Base-by-base conservation (phyloP, 2,888 invertebrate genomes). In the Plebejus melissa region DNA sequence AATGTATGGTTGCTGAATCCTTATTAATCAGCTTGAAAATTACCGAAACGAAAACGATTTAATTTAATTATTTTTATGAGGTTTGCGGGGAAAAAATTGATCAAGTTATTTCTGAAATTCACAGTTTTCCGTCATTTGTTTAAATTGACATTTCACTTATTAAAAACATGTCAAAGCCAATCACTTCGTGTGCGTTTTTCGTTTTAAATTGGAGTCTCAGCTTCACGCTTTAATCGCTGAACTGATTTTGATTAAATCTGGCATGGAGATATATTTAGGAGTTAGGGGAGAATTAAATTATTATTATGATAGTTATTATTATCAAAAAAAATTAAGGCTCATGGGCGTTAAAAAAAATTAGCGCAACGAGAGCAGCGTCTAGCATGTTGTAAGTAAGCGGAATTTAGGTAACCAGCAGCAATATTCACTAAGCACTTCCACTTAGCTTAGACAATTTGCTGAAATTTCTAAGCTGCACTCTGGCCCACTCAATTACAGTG, bases 401-500 rank as follows among this genome's bases (percentile, higher is more conserved):
- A 60, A 7, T 28, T 28, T 65, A 28, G 28, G 11, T 28, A 28
- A 28, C 11, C 32, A 28, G 28, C 11, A 65, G 60, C 60, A 65
- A 65, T 65, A 65, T 5, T 60, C 60, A 58, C 11, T 16, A 65
- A 65, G 36, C 65, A 32, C 32, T 4, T 32, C 32, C 32, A 36
- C 32, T 65, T 65, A 65, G 65, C 32, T 36, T 13, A 65, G 65
- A 65, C 65, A 32, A 16, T 65, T 65, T 65, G 65, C 32, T 65
- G 65, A 65, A 36, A 65, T 65, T 65, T 65, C 65, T 32, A 36
- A 65, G 65, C 65, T 36, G 65, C 65, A 65, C 32, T 65, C 32
- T 5, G 65, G 28, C 11, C 13, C 32, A 65, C 32, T 36, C 32
- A 36, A 65, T 65, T 36, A 58, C 22, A 7, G 65, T 65, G 32